These are phyloP conservation scores for Nesoenas mayeri DNA, from an alignment of 2,113 vertebrate genomes.

Conservation along the genomic window DNA sequence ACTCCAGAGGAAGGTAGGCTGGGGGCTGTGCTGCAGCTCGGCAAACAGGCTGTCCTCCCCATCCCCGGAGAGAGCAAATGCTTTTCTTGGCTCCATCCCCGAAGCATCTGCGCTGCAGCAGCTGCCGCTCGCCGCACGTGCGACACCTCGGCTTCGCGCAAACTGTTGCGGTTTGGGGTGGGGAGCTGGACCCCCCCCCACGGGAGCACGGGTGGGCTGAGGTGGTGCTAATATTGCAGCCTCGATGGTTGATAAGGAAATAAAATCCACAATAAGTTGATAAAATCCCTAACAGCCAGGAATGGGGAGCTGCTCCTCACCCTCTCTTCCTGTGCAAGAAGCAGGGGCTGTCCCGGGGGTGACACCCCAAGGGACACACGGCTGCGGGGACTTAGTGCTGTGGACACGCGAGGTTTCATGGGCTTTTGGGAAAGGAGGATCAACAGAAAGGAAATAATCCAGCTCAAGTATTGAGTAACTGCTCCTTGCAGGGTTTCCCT, in stretches of 20 bases:
- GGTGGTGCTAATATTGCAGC: neutral
- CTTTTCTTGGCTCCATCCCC: neutral
- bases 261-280: accelerated
- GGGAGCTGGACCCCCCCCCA: accelerated
- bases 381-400: neutral
- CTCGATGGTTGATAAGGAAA: neutral
- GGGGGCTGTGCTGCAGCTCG: neutral
- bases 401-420: accelerated
- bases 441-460: neutral
- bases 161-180: neutral
- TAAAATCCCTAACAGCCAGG: neutral
- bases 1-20: constrained; percentile 80
- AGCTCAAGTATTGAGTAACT: accelerated
- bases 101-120: neutral
- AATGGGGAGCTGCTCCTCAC: neutral
- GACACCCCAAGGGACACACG: accelerated
- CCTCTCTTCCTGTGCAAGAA: accelerated
- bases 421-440: accelerated
- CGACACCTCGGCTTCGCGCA: neutral
- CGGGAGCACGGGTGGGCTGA: neutral
- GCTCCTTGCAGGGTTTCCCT: neutral
- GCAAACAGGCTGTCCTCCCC: neutral
- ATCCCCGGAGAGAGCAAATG: neutral
- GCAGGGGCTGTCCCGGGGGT: neutral
- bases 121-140: neutral